These are phyloP conservation scores for Cavia porcellus DNA, from an alignment of 2,113 vertebrate genomes.

Conservation along the genomic window DNA sequence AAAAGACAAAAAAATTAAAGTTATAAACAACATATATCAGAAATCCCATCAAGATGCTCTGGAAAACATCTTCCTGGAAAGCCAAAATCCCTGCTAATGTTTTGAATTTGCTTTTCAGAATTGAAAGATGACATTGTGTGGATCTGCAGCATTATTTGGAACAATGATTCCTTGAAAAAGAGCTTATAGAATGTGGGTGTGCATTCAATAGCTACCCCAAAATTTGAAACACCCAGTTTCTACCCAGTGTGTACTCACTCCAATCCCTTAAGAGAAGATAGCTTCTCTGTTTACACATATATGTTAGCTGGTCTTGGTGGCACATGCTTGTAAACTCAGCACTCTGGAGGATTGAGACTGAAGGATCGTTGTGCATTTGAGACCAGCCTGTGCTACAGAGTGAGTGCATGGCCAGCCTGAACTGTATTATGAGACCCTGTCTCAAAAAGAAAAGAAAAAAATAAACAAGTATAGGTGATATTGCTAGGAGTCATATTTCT, in stretches of 20 bases:
- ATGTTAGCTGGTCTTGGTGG: too few species aligned
- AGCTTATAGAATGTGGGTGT: constrained; percentile 50
- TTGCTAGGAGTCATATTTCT: constrained; percentile 76
- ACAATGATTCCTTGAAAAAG: constrained; percentile 68
- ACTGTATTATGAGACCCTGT: too few species aligned
- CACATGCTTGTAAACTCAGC: too few species aligned
- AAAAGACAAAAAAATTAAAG: too few species aligned
- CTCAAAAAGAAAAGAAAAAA: too few species aligned
- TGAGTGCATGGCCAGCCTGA: too few species aligned
- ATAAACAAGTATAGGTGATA: constrained; percentile 75
- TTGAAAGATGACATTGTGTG: constrained; percentile 62
- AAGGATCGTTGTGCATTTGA: too few species aligned
- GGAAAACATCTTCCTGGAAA: constrained; percentile 79
- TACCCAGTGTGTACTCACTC: constrained; percentile 59
- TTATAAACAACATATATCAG: constrained; percentile 81
- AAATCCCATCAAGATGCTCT: constrained; percentile 77
- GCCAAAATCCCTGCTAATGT: constrained; percentile 69
- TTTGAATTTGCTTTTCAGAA: constrained; percentile 74
- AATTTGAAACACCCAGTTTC: constrained; percentile 71
- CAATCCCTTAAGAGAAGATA: constrained; percentile 68
- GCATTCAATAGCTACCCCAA: constrained; percentile 70
- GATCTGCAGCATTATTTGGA: constrained; percentile 62
- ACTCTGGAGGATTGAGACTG: too few species aligned
- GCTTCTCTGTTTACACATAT: constrained; percentile 66
- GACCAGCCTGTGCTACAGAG: too few species aligned